A percentile compares a stretch with the other conserved stretches of the same genome.
Evolutionary conservation across 2,888 invertebrate genomes (phyloP).

Genomic region (Pristionchus arcanus): DNA sequence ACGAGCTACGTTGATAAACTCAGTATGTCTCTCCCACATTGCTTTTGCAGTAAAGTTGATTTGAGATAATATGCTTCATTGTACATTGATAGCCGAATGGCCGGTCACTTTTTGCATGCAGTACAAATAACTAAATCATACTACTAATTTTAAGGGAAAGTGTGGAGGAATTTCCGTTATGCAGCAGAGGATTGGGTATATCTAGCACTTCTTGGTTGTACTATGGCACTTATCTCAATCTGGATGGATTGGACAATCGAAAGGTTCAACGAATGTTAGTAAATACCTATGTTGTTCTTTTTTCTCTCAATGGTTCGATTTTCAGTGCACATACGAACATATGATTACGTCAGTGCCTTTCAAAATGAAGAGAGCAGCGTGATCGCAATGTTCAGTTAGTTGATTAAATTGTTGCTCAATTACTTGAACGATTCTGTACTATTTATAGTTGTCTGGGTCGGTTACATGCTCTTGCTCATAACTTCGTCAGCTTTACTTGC

Average conservation of each 20-base stretch:
- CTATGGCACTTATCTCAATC: constrained; percentile 80
- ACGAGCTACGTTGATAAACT: neutral
- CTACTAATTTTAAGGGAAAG: neutral
- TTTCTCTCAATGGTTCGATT: neutral
- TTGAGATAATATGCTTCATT: neutral
- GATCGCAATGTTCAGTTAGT: constrained; percentile 14
- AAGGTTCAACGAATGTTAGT: constrained; percentile 69
- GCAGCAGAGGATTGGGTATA: constrained; percentile 81
- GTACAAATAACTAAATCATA: too few relatives aligned
- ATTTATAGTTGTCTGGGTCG: constrained; percentile 48
- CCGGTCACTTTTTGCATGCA: too few relatives aligned
- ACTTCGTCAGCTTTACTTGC: constrained; percentile 84
- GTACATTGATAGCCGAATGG: too few relatives aligned
- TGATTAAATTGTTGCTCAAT: neutral
- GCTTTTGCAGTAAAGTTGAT: neutral
- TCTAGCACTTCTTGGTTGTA: constrained; percentile 80
- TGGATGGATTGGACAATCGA: constrained; percentile 75
- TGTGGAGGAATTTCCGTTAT: neutral
- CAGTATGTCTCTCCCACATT: neutral
- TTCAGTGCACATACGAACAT: constrained; percentile 30
- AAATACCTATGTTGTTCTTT: neutral
- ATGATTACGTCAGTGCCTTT: neutral
- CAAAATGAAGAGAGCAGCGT: neutral
- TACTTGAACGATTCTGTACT: neutral
- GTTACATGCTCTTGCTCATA: constrained; percentile 70